Evolutionary conservation across 1,140 invertebrate species (phyloP).

Genomic region (Macrobrachium rosenbergii): DNA sequence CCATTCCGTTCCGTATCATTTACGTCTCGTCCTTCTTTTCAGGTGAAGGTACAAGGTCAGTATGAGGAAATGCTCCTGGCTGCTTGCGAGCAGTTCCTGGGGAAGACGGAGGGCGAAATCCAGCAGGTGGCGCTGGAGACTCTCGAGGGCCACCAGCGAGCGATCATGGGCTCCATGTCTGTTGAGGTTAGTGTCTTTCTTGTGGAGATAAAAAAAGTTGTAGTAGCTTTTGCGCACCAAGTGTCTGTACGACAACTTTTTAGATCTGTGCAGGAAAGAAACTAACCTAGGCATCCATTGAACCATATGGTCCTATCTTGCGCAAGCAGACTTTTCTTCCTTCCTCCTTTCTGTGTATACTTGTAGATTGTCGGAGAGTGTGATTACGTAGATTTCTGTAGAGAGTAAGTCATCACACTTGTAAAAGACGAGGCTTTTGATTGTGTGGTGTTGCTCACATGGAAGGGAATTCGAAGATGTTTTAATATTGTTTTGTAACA

Average conservation of each 20-base stretch:
- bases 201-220: slow-evolving; percentile 29
- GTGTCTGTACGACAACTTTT: slow-evolving; percentile 19
- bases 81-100: slow-evolving; percentile 97
- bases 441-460: not conserved
- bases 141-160: slow-evolving; percentile 96
- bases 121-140: slow-evolving; percentile 95
- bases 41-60: slow-evolving; percentile 98
- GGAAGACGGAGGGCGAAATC: slow-evolving; percentile 91
- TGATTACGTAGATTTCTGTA: too few species aligned
- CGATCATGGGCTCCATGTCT: slow-evolving; percentile 99
- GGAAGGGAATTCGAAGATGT: too few species aligned
- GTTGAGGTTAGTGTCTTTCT: slow-evolving; percentile 80
- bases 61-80: slow-evolving; percentile 97
- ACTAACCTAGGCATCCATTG: slow-evolving; percentile 28
- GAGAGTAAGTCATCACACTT: not conserved
- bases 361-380: too few species aligned
- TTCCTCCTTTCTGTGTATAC: too few species aligned
- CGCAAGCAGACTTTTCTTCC: not conserved
- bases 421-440: not conserved
- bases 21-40: not conserved
- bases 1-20: too few species aligned
- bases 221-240: not conserved
- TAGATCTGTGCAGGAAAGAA: slow-evolving; percentile 41
- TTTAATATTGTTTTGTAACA: too few species aligned
- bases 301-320: not conserved